Percentiles rank a stretch among this genome's conserved stretches.
phyloP scores from a whole-genome alignment of 2,888 invertebrate genomes.

The Folsomia candida region DNA sequence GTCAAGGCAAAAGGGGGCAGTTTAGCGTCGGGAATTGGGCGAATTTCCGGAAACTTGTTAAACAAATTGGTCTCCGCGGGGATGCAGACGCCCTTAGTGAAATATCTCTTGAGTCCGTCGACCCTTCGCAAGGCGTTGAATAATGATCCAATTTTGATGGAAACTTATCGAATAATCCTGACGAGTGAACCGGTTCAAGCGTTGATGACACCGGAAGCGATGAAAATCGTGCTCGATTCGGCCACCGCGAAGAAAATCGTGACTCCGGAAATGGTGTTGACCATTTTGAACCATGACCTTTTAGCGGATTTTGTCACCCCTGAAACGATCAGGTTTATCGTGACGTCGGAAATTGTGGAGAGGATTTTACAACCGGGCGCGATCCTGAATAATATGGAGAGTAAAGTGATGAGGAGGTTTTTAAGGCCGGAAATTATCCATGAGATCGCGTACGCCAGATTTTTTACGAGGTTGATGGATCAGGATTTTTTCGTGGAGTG shows the following conservation, averaged over 20 bases:
- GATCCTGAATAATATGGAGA: background rate
- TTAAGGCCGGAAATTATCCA: conserved; percentile 14
- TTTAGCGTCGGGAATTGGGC: background rate
- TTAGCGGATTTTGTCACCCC: conserved; percentile 13
- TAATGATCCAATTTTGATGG: conserved; percentile 15
- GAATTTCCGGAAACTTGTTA: conserved; percentile 3
- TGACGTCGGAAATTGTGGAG: conserved; percentile 5
- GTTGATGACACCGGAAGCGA: conserved; percentile 17
- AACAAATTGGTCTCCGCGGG: conserved; percentile 13
- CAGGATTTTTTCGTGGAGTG: conserved; percentile 4
- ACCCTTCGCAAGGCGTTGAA: conserved; percentile 19
- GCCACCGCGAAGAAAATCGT: conserved; percentile 8
- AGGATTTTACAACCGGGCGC: background rate
- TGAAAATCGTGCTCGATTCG: conserved; percentile 11
- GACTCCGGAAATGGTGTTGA: conserved; percentile 1
- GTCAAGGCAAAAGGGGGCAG: no score
- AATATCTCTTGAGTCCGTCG: conserved; percentile 14
- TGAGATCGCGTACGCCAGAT: conserved; percentile 3
- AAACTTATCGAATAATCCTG: conserved; percentile 21
- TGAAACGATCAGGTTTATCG: conserved; percentile 12
- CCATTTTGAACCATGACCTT: conserved; percentile 8
- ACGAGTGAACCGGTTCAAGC: conserved; percentile 16
- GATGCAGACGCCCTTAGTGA: conserved; percentile 17
- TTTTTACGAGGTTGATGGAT: conserved; percentile 6
- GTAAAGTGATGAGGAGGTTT: background rate